A percentile compares a stretch with the other conserved stretches of the same genome.
Conservation (phyloP, 2,888 invertebrate species). For the Pharmacophagus antenor region DNA sequence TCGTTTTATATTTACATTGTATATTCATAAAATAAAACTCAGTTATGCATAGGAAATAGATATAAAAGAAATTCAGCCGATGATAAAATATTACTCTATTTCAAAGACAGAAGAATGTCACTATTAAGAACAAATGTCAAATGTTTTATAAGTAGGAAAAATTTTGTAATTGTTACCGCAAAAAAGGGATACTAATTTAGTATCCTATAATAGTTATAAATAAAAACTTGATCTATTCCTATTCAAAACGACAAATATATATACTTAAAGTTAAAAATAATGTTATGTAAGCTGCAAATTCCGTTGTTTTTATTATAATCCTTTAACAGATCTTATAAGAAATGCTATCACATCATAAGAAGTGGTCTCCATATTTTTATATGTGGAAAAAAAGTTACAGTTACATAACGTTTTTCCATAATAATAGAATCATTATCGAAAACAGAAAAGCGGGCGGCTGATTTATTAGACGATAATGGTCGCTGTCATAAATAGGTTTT, state of each 20-base stretch:
- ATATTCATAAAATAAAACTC: too few relatives aligned
- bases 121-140: neutral
- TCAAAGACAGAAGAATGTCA: too few relatives aligned
- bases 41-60: too few relatives aligned
- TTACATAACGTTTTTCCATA: conserved; percentile 81
- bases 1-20: too few relatives aligned
- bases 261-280: too few relatives aligned
- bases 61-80: too few relatives aligned
- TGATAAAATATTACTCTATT: too few relatives aligned
- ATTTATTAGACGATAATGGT: conserved; percentile 80
- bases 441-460: conserved; percentile 81
- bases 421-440: conserved; percentile 82
- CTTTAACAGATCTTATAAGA: neutral
- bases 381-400: conserved; percentile 73
- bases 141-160: neutral
- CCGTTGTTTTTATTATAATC: neutral
- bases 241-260: neutral
- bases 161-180: neutral
- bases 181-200: too few relatives aligned
- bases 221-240: neutral
- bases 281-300: too few relatives aligned
- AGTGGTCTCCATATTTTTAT: conserved; percentile 49
- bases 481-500: conserved; percentile 80
- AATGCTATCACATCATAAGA: conserved; percentile 21
- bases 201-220: neutral